Conservation (phyloP, 2,888 invertebrate genomes). For the Nomada ruficornis region DNA sequence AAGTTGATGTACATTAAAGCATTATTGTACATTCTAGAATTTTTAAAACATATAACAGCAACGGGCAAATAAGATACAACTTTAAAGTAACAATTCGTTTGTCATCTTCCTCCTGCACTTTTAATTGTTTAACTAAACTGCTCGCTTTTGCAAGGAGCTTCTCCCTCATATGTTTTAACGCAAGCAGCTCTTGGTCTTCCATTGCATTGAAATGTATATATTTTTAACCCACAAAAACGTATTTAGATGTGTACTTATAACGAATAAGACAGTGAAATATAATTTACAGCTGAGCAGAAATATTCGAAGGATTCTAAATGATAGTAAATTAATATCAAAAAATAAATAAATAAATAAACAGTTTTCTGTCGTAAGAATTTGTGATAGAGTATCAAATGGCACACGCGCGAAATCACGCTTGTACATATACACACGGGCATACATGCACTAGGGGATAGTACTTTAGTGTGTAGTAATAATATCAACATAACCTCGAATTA, state of each 20-base stretch:
- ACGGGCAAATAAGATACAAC: conserved; percentile 21
- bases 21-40: not conserved
- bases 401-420: not conserved
- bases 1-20: conserved; percentile 2
- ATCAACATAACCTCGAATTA: conserved; percentile 41
- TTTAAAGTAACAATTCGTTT: conserved; percentile 12
- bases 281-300: not conserved
- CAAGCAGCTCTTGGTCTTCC: conserved; percentile 49
- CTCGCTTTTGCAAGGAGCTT: conserved; percentile 52
- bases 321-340: no score
- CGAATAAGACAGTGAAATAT: not conserved
- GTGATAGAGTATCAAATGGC: not conserved
- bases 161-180: conserved; percentile 45
- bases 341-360: no score
- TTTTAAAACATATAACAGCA: not conserved
- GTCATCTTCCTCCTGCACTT: conserved; percentile 24
- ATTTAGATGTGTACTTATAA: no score
- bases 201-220: conserved; percentile 21
- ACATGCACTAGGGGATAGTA: not conserved
- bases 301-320: not conserved
- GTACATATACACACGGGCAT: conserved; percentile 1
- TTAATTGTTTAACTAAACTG: conserved; percentile 54
- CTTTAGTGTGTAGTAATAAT: not conserved
- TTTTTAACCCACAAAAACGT: not conserved
- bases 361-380: not conserved